Conservation (phyloP, 1,140 invertebrate species). For the Epicauta chinensis region DNA sequence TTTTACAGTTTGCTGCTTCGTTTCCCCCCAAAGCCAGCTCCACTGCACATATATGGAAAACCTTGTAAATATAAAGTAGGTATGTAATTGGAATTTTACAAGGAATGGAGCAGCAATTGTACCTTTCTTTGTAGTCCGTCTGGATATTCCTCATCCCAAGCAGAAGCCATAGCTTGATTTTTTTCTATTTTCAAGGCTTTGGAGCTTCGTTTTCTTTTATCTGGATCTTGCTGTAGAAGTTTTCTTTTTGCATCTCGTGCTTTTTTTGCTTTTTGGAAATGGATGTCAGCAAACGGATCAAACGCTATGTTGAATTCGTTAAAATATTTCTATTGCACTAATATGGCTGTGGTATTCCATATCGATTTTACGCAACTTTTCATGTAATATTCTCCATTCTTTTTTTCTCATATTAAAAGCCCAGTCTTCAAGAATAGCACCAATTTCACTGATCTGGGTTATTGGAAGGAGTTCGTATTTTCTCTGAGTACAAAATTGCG, state of each 20-base stretch:
- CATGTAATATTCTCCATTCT: neutral
- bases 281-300: conserved; percentile 1
- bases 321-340: conserved; percentile 6
- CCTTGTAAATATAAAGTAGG: neutral
- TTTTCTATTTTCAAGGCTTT: neutral
- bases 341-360: conserved; percentile 3
- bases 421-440: conserved; percentile 1
- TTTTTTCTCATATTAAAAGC: conserved; percentile 1
- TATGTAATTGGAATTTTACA: neutral
- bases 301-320: conserved; percentile 2
- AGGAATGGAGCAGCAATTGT: neutral
- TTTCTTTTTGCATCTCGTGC: conserved; percentile 1
- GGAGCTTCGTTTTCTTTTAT: conserved; percentile 4
- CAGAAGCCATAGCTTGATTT: neutral
- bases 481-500: too few relatives aligned
- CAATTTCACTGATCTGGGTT: too few relatives aligned
- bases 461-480: too few relatives aligned
- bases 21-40: conserved; percentile 9
- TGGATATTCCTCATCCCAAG: conserved; percentile 6
- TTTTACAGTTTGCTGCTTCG: conserved; percentile 1
- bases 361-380: conserved; percentile 3
- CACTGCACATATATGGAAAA: neutral
- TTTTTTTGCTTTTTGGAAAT: neutral
- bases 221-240: neutral
- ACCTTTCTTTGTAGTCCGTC: conserved; percentile 1